Evolutionary conservation across 2,113 vertebrate genomes (phyloP).

Genomic region (Scatophagus argus): DNA sequence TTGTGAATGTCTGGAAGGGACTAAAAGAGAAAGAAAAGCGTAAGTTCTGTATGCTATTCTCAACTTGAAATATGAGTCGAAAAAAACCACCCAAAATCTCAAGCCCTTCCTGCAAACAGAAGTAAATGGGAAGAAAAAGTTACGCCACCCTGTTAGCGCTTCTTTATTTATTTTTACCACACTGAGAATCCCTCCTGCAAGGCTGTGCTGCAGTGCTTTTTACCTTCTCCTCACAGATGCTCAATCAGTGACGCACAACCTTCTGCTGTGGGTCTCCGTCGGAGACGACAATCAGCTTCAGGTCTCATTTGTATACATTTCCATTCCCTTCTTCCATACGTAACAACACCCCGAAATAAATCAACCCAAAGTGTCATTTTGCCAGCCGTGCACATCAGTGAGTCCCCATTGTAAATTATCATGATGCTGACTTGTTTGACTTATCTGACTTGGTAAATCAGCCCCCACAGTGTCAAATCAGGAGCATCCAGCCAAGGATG

Average conservation of each 20-base stretch:
- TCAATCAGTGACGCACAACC: not conserved
- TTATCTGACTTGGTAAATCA: constrained; percentile 28
- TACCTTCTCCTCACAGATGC: not conserved
- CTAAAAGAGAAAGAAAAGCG: not conserved
- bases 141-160: too few relatives aligned
- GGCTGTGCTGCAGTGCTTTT: not conserved
- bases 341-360: not conserved
- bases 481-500: not conserved
- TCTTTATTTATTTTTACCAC: not conserved
- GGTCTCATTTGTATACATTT: constrained; percentile 22
- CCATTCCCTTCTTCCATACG: not conserved
- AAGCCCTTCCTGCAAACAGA: not conserved
- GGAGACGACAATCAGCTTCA: not conserved
- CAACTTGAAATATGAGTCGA: not conserved
- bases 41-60: not conserved
- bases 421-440: not conserved
- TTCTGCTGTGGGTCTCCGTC: constrained; percentile 2
- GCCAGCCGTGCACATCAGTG: not conserved
- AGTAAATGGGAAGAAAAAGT: not conserved
- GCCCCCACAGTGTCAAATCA: not conserved
- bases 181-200: not conserved
- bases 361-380: not conserved
- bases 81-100: not conserved
- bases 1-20: not conserved
- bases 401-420: not conserved